phyloP scores from a whole-genome alignment of 2,888 invertebrate species.

The Amphiduros pacificus region DNA sequence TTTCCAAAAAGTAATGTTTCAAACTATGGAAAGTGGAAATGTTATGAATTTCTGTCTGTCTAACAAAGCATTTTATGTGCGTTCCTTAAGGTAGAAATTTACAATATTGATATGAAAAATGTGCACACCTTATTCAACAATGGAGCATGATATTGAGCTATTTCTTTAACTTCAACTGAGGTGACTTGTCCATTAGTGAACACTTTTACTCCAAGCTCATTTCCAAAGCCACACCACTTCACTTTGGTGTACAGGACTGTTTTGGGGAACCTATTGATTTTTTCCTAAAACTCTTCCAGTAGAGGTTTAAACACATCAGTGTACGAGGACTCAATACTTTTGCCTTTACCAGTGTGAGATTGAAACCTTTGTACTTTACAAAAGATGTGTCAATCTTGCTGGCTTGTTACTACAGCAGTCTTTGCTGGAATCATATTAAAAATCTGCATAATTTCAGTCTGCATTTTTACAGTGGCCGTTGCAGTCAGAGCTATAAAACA shows the following conservation, averaged over 20 bases:
- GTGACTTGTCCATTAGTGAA: neutral
- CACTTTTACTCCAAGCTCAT: conserved; percentile 1
- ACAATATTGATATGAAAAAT: no score
- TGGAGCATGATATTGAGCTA: conserved; percentile 6
- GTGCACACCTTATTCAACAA: conserved; percentile 1
- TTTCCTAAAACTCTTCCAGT: neutral
- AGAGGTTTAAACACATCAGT: neutral
- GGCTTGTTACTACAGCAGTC: no score
- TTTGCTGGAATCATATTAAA: neutral
- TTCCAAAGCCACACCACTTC: conserved; percentile 8
- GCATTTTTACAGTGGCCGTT: conserved; percentile 23
- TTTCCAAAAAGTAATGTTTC: no score
- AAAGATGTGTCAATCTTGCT: no score
- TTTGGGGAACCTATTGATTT: neutral
- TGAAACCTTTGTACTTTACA: no score
- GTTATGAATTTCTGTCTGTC: no score
- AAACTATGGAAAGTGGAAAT: no score
- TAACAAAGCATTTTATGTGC: no score
- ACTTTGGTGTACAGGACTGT: neutral
- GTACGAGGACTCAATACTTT: neutral
- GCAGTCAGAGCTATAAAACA: conserved; percentile 28
- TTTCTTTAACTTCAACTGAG: neutral
- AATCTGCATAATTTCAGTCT: neutral
- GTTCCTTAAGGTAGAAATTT: no score
- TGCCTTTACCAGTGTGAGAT: no score